Evolutionary conservation across 1,140 invertebrate genomes (phyloP).

Genomic region (Philopotamus ludificatus): DNA sequence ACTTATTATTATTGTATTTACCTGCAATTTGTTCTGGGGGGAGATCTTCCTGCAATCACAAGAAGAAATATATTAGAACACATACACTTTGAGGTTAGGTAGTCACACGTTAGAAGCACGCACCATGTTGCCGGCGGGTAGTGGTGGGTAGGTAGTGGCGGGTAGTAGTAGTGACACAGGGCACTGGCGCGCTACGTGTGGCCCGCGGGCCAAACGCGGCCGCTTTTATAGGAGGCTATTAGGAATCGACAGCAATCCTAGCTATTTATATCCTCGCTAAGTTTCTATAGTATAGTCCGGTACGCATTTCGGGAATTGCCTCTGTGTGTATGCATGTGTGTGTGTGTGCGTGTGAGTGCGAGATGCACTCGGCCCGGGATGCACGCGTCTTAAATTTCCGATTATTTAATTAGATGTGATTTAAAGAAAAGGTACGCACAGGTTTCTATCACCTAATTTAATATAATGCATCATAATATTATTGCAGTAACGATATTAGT

Average conservation of each 20-base stretch:
- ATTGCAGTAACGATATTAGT: background rate
- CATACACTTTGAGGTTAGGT: background rate
- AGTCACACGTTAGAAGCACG: background rate
- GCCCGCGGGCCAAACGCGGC: slow-evolving; percentile 3
- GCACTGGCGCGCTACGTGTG: slow-evolving; percentile 4
- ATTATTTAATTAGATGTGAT: too few relatives aligned
- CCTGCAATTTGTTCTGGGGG: slow-evolving; percentile 57
- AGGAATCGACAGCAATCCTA: slow-evolving; percentile 9
- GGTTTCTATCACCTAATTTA: too few relatives aligned
- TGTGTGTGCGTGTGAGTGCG: too few relatives aligned
- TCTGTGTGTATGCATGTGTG: too few relatives aligned
- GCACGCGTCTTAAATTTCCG: too few relatives aligned
- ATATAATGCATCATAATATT: too few relatives aligned
- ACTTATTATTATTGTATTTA: too few relatives aligned
- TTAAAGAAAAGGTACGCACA: too few relatives aligned
- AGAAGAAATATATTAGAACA: slow-evolving; percentile 15
- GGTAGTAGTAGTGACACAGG: background rate
- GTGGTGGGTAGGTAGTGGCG: background rate
- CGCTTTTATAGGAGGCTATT: background rate
- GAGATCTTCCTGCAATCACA: slow-evolving; percentile 54
- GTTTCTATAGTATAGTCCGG: too few relatives aligned
- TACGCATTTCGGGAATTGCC: too few relatives aligned
- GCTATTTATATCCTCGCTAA: too few relatives aligned
- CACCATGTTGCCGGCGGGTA: background rate
- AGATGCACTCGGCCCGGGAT: too few relatives aligned